Evolutionary conservation across 2,113 vertebrate species (phyloP), one percentile per base, ranked within the genome.

Genomic region (Anguilla japonica): DNA sequence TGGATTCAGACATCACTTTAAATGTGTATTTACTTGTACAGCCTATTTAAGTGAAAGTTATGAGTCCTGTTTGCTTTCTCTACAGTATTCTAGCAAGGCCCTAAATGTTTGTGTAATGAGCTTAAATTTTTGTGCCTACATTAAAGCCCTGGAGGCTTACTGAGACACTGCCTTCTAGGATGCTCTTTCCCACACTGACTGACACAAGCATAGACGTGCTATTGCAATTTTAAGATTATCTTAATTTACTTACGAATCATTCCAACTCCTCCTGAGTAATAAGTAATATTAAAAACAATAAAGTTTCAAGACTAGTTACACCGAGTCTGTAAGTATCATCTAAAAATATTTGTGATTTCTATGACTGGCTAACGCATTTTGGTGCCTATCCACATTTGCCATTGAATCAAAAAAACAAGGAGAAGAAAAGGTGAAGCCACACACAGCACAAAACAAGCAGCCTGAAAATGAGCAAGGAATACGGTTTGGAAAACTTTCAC

Each of bases 211-310:
- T 85, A 80, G 82, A 79, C 83, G 56, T 53, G 15, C 50, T 85
- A 87, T 83, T 87, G 80, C 80, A 86, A 84, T 85, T 78, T 87
- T 71, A 82, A 41, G 53, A 43, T 81, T 34, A 50, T 83, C 22
- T 34, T 83, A 16, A 83, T 83, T 83, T 89, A 80, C 41, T 5
- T 87, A 26, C 43, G 82, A 56, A 79, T 84, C 83, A 46, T 79
- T 83, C 85, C 78, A 78, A 87, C 41, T 80, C 16, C 39, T 26
- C 83, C 53, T 26, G 26, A 87, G 29, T 87, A 82, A 22, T 87
- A 82, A 22, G 26, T 20, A 26, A 22, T 26, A 67, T 67, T 67
- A 67, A 67, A 67, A 20, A 26, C 18, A 67, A 67, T 26, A 67
- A 6, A 67, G 18, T 67, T 22, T 22, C 22, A 22, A 67, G 26